These are phyloP conservation scores for Parnassius glacialis DNA, from an alignment of 2,888 invertebrate genomes.

Conservation along the genomic window DNA sequence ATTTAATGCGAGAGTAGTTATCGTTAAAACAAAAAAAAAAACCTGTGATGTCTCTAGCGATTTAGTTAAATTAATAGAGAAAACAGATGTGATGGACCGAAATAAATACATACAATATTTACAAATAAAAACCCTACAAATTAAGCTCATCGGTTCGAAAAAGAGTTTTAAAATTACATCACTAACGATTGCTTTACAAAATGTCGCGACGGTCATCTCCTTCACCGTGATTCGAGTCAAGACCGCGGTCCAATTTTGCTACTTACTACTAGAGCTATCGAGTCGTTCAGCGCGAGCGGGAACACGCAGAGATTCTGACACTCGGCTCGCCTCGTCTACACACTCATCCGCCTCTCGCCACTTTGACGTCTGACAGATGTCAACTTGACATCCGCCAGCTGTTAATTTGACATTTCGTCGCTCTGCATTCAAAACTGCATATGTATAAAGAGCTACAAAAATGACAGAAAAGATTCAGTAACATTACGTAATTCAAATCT, in stretches of 20 bases:
- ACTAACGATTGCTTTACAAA: conserved; percentile 58
- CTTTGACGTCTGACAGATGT: no score
- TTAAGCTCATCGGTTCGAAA: conserved; percentile 70
- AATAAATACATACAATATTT: conserved; percentile 74
- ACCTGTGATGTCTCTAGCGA: conserved; percentile 41
- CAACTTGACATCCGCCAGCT: no score
- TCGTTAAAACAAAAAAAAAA: conserved; percentile 1
- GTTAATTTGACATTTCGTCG: no score
- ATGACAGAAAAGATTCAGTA: no score
- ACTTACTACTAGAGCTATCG: conserved; percentile 25
- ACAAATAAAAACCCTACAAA: conserved; percentile 71
- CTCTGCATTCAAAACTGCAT: no score
- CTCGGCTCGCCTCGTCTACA: not conserved
- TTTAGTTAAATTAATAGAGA: conserved; percentile 33
- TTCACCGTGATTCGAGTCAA: conserved; percentile 20
- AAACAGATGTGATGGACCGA: conserved; percentile 53
- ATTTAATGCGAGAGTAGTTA: conserved; percentile 11
- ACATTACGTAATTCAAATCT: no score
- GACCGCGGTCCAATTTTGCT: conserved; percentile 20
- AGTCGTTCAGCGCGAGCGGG: conserved; percentile 1
- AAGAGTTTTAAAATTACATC: conserved; percentile 57
- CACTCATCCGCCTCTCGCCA: no score
- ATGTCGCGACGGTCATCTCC: conserved; percentile 14
- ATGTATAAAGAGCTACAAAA: no score
- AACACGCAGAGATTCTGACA: conserved; percentile 4